These are phyloP conservation scores for Bombus picipes DNA, from an alignment of 1,140 invertebrate genomes.

Conservation along the genomic window DNA sequence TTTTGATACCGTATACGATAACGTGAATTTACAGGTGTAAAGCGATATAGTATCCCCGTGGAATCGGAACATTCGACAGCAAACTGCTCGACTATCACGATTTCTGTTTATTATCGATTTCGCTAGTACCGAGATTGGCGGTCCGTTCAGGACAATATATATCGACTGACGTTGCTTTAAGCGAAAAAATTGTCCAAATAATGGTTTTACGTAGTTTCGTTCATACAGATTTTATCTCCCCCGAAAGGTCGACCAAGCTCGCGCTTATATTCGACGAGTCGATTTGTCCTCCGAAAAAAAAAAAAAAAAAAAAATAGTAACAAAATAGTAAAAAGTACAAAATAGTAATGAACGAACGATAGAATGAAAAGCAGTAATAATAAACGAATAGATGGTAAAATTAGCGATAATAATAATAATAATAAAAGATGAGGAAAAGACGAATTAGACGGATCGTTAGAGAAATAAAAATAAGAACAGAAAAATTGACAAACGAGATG, in stretches of 20 bases:
- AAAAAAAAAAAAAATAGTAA: background rate
- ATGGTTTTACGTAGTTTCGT: slow-evolving; percentile 17
- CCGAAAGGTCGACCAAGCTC: background rate
- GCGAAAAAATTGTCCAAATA: background rate
- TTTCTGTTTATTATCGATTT: slow-evolving; percentile 5
- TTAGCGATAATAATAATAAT: background rate
- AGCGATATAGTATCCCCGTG: background rate
- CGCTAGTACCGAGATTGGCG: slow-evolving; percentile 33
- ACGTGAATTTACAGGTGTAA: slow-evolving; percentile 9
- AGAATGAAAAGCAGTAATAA: too few species aligned
- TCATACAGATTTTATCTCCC: background rate
- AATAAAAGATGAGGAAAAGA: background rate
- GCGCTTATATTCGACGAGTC: background rate
- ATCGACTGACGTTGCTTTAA: background rate
- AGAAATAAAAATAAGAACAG: background rate
- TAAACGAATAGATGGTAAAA: background rate
- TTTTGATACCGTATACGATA: background rate
- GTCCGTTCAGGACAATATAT: background rate
- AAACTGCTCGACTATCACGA: slow-evolving; percentile 54
- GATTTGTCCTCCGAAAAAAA: background rate
- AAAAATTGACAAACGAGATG: background rate
- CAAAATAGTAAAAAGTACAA: background rate
- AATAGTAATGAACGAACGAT: too few species aligned
- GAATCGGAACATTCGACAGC: slow-evolving; percentile 17
- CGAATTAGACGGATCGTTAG: background rate